Base-by-base conservation (phyloP, 1,140 invertebrate species). In the Heliconius himera region DNA sequence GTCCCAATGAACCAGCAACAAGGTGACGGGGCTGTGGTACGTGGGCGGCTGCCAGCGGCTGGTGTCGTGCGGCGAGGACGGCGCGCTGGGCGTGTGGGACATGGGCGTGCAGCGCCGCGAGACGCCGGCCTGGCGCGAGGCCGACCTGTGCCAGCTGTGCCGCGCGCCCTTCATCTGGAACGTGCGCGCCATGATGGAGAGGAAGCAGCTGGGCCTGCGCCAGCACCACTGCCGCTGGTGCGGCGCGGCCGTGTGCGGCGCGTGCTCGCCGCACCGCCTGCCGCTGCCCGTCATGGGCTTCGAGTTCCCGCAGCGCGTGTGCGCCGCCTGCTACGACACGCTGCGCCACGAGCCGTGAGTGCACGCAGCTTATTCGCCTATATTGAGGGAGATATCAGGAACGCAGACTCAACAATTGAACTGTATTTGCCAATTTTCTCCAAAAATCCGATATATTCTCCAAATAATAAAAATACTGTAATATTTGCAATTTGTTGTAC, bases 111-210 rank as follows among this genome's bases (percentile, higher is more conserved):
- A 97, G 87, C 95, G 99, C 73, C 96, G 97, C 90, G 98, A 99
- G 96, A 99, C 99, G 20, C 98, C 99, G 16, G 96, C 96, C 77
- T 99, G 99, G 99, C 96, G 96, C 79, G 98, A 99, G 89, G 97
- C 97, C 77, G 98, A 99, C 93, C 96, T 96, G 49, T 99, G 99
- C 92, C 97, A 99, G 95, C 96, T 98, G 75, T 99, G 99, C 95
- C 96, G 97, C 56, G 96, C 97, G 83, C 99, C 99, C 29, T 99
- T 99, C 93, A 99, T 99, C 92, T 99, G 99, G 99, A 99, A 99
- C 94, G 96, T 99, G 36, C 96, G 97, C 84, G 98, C 98, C 11
- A 99, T 99, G 99, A 98, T 99, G 97, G 98, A 99, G 89, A 98
- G 98, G 92, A 97, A 98, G 90, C 98, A 98, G 89, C 95, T 99